Percentiles rank a stretch among this genome's conserved stretches.
Conservation (phyloP, 2,113 vertebrate species). For the Eolophus roseicapilla region DNA sequence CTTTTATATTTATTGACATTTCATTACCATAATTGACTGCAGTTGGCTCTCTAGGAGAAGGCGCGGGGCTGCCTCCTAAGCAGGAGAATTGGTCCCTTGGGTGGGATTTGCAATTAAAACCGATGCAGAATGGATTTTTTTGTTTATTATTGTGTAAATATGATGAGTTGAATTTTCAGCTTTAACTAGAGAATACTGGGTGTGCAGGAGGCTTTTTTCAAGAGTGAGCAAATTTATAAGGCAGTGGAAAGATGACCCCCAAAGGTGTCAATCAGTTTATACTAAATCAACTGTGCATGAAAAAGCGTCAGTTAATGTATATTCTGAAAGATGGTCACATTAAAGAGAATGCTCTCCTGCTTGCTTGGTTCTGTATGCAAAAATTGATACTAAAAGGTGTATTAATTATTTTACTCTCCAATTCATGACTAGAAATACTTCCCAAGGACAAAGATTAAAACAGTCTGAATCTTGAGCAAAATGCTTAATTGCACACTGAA, state of each 20-base stretch:
- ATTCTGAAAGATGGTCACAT: not conserved
- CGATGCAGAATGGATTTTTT: conserved; percentile 85
- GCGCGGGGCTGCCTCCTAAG: conserved; percentile 83
- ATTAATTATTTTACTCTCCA: not conserved
- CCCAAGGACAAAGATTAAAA: not conserved
- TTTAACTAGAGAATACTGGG: conserved; percentile 79
- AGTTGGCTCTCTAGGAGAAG: conserved; percentile 84
- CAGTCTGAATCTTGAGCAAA: not conserved
- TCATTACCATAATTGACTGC: conserved; percentile 99
- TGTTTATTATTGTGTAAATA: conserved; percentile 84
- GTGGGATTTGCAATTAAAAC: conserved; percentile 98
- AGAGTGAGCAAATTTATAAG: conserved; percentile 84
- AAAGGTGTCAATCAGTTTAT: conserved; percentile 91
- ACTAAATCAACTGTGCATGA: conserved; percentile 90
- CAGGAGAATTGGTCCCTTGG: conserved; percentile 83
- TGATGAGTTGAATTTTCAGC: conserved; percentile 85
- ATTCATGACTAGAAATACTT: not conserved
- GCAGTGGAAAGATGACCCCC: conserved; percentile 80
- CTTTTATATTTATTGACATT: conserved; percentile 99
- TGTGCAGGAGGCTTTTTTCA: conserved; percentile 73
- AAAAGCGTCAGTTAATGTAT: conserved; percentile 81
- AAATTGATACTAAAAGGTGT: not conserved
- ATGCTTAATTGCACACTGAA: not conserved
- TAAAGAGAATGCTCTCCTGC: not conserved
- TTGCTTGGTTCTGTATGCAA: not conserved